These are phyloP conservation scores for Harpagoxenus sublaevis DNA, from an alignment of 2,888 invertebrate genomes.

Conservation along the genomic window DNA sequence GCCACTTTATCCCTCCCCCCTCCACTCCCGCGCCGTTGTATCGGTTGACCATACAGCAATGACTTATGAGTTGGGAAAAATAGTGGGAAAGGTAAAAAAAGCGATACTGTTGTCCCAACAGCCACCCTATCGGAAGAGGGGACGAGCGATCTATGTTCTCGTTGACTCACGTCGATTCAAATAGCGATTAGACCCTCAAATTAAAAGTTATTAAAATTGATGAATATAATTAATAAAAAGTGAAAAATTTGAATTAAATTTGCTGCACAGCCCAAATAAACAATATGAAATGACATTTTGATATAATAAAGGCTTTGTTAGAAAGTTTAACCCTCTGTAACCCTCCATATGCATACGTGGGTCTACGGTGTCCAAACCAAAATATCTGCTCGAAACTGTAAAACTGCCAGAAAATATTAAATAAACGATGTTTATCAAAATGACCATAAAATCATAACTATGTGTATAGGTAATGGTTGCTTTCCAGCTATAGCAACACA, in stretches of 20 bases:
- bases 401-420: too few species aligned
- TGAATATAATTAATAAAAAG: neutral
- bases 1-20: neutral
- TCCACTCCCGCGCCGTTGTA: neutral
- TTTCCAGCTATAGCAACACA: too few species aligned
- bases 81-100: neutral
- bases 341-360: too few species aligned
- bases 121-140: neutral
- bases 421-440: too few species aligned
- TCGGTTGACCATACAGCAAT: slow-evolving; percentile 13
- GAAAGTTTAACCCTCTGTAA: neutral
- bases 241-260: neutral
- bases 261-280: neutral
- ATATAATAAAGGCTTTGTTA: neutral
- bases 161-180: neutral
- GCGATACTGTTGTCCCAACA: neutral
- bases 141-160: neutral
- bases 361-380: too few species aligned
- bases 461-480: too few species aligned
- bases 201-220: too few species aligned
- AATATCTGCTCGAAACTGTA: too few species aligned
- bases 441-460: too few species aligned
- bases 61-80: slow-evolving; percentile 4
- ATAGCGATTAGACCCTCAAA: neutral
- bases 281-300: neutral